phyloP scores from a whole-genome alignment of 2,797 vertebrate genomes.

The Periophthalmus magnuspinnatus region DNA sequence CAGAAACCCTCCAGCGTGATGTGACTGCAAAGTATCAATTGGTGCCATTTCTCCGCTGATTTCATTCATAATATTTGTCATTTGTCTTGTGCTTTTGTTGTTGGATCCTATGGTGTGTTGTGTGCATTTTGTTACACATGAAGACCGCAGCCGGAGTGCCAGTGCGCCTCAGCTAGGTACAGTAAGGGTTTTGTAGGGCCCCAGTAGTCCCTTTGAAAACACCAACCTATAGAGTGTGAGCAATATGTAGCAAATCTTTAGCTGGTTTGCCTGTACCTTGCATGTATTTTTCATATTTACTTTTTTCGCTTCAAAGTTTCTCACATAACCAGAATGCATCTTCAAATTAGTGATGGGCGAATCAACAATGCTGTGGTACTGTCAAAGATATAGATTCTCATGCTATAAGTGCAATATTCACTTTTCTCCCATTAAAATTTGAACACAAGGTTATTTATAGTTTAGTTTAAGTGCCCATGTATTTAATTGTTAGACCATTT shows the following conservation, averaged over 20 bases:
- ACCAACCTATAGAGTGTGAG: not conserved
- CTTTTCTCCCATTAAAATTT: too few species aligned
- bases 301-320: conserved; percentile 18
- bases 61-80: conserved; percentile 69
- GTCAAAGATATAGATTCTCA: too few species aligned
- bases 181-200: conserved; percentile 76
- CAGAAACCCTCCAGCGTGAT: too few species aligned
- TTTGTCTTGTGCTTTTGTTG: conserved; percentile 80
- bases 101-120: conserved; percentile 80
- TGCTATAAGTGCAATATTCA: too few species aligned
- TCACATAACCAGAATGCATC: conserved; percentile 28
- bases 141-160: conserved; percentile 95
- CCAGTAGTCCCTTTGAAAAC: conserved; percentile 51
- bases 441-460: too few species aligned
- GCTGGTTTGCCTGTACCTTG: conserved; percentile 45
- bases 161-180: conserved; percentile 95
- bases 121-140: conserved; percentile 83
- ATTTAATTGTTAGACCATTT: too few species aligned
- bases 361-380: too few species aligned
- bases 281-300: conserved; percentile 50
- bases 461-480: too few species aligned
- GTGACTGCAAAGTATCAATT: too few species aligned
- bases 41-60: too few species aligned
- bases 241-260: conserved; percentile 35
- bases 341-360: not conserved